These are phyloP conservation scores for Gnathonemus longibarbis DNA, from an alignment of 2,113 vertebrate genomes.

Conservation along the genomic window DNA sequence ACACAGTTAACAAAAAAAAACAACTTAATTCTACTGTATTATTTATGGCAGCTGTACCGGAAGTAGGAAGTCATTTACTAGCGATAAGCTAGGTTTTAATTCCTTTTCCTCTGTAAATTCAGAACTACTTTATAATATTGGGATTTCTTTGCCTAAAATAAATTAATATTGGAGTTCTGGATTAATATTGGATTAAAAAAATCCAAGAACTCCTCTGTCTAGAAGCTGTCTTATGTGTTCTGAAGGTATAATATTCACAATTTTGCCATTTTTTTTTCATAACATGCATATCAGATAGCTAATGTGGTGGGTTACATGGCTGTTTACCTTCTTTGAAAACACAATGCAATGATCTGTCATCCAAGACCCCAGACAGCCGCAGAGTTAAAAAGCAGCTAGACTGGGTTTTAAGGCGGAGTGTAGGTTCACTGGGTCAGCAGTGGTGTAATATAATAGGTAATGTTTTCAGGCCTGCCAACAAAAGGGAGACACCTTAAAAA, in stretches of 20 bases:
- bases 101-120: not conserved
- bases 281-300: not conserved
- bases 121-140: not conserved
- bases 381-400: not conserved
- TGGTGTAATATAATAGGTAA: not conserved
- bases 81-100: not conserved
- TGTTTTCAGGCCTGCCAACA: not conserved
- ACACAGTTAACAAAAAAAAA: not conserved
- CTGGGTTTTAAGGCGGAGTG: not conserved
- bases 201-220: not conserved
- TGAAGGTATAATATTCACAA: not conserved
- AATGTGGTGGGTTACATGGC: not conserved
- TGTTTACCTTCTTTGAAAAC: slow-evolving; percentile 15
- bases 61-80: not conserved
- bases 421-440: not conserved
- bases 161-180: not conserved
- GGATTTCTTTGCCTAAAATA: not conserved
- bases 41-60: not conserved
- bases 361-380: slow-evolving; percentile 2
- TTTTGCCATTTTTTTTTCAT: not conserved
- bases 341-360: not conserved
- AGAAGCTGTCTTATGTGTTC: not conserved
- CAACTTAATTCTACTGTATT: not conserved
- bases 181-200: not conserved
- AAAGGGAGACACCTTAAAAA: not conserved